phyloP scores from a whole-genome alignment of 2,113 vertebrate species.

The Calyptomena viridis region DNA sequence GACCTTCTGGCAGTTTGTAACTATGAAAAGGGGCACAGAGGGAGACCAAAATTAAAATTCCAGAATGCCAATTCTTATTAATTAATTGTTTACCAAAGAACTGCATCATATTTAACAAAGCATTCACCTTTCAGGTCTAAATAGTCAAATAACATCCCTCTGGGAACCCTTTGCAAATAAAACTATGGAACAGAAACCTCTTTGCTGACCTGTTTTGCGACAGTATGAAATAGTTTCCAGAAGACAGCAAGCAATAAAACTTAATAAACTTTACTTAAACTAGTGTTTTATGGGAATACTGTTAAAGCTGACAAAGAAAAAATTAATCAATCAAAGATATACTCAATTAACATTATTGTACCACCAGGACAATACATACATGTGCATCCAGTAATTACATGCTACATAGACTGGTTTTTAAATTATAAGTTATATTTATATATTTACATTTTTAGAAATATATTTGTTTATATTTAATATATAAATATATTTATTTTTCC shows the following conservation, averaged over 20 bases:
- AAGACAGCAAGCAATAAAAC: neutral
- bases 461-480: neutral
- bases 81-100: neutral
- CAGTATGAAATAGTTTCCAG: neutral
- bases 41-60: neutral
- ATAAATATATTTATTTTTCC: neutral
- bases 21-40: neutral
- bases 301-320: neutral
- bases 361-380: neutral
- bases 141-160: neutral
- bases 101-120: neutral
- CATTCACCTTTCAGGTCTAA: neutral
- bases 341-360: neutral
- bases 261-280: neutral
- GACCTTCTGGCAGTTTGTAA: neutral
- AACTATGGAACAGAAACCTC: neutral
- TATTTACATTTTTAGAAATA: too few species aligned
- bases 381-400: neutral
- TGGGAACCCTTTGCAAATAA: neutral
- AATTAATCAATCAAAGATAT: neutral
- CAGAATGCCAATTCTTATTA: neutral
- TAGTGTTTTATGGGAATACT: neutral
- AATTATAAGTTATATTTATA: neutral
- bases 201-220: neutral
- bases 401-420: neutral